Conservation (phyloP, 1,140 invertebrate genomes). For the Heliconius melpomene region DNA sequence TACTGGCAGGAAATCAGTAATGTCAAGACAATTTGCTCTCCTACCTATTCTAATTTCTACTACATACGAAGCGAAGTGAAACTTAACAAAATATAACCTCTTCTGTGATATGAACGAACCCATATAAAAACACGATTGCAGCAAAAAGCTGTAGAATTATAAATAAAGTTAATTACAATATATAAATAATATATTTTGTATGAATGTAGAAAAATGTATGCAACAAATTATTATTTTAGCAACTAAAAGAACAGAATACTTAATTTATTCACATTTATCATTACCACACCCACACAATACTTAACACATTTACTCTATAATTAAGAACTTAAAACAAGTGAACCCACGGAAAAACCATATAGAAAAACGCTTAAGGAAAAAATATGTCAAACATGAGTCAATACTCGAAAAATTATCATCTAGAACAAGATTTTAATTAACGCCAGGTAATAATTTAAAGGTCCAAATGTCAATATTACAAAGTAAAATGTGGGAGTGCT, state of each 20-base stretch:
- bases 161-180: neutral
- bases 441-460: slow-evolving; percentile 28
- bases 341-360: neutral
- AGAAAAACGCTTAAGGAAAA: neutral
- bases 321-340: neutral
- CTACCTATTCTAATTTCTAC: no score
- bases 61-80: no score
- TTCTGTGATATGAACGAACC: no score
- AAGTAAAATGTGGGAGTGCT: slow-evolving; percentile 21
- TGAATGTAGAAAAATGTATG: no score
- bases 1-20: no score
- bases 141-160: no score
- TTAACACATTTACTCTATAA: neutral
- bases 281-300: neutral
- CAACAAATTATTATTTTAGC: no score
- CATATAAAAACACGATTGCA: no score
- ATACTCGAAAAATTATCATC: slow-evolving; percentile 4
- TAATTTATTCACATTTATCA: neutral
- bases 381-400: slow-evolving; percentile 17
- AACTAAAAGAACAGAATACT: neutral
- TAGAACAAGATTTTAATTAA: slow-evolving; percentile 37
- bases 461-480: slow-evolving; percentile 34
- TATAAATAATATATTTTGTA: no score
- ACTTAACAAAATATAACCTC: no score
- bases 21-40: no score